Percentiles rank a stretch among this genome's conserved stretches.
Conservation (phyloP, 2,888 invertebrate species). For the Polyploca ridens region DNA sequence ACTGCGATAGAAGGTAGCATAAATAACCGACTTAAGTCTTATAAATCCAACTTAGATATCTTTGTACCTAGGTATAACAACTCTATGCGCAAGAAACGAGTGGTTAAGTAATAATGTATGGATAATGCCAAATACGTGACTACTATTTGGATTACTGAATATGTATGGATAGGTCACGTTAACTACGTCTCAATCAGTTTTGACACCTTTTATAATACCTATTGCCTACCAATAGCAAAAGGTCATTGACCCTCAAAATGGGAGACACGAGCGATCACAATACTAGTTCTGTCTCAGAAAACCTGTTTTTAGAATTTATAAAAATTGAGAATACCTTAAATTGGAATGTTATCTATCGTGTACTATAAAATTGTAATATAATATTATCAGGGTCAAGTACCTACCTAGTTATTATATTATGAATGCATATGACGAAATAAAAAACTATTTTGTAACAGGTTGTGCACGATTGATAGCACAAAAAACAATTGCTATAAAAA, state of each 20-base stretch:
- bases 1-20: background rate
- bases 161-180: background rate
- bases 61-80: background rate
- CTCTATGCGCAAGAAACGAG: background rate
- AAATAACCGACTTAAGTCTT: background rate
- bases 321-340: background rate
- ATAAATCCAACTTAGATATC: background rate
- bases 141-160: background rate
- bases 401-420: too few species aligned
- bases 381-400: too few species aligned
- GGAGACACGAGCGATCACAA: constrained; percentile 6
- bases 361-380: background rate
- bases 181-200: background rate
- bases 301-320: constrained; percentile 8
- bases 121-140: background rate
- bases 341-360: background rate
- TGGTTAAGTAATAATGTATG: background rate
- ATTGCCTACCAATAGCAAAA: background rate
- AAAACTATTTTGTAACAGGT: background rate
- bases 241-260: constrained; percentile 7
- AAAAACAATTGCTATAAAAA: background rate
- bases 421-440: background rate
- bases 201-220: too few species aligned
- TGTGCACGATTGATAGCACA: background rate
- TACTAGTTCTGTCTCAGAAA: background rate